Percentiles rank a stretch among this genome's conserved stretches.
phyloP scores from a whole-genome alignment of 1,140 invertebrate species.

The Drosophila punjabiensis region DNA sequence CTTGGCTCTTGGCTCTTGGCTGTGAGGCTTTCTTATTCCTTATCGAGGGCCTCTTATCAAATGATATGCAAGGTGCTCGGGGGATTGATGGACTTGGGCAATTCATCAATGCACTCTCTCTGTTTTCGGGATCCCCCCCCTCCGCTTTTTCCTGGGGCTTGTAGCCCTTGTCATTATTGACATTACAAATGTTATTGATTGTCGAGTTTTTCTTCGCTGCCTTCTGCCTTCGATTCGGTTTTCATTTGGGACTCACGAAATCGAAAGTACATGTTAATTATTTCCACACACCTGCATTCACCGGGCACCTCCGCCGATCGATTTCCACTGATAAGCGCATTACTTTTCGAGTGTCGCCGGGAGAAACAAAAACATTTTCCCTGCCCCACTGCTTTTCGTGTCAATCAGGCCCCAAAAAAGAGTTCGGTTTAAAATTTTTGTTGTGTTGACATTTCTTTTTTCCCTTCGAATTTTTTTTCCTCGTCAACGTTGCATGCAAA shows the following conservation, averaged over 20 bases:
- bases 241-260: constrained; percentile 56
- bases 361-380: constrained; percentile 47
- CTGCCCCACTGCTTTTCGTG: constrained; percentile 53
- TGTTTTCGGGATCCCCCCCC: constrained; percentile 53
- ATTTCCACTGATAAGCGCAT: constrained; percentile 78
- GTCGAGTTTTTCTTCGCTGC: constrained; percentile 50
- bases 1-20: background rate
- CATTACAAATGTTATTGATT: constrained; percentile 83
- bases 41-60: constrained; percentile 37
- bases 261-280: constrained; percentile 83
- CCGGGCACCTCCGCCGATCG: constrained; percentile 52
- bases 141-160: constrained; percentile 2
- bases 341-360: constrained; percentile 67
- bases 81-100: constrained; percentile 49
- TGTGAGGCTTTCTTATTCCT: constrained; percentile 20
- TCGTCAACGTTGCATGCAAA: constrained; percentile 76
- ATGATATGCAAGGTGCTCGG: constrained; percentile 73
- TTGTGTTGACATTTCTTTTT: constrained; percentile 66
- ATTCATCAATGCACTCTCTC: constrained; percentile 68
- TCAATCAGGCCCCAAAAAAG: constrained; percentile 65
- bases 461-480: constrained; percentile 26
- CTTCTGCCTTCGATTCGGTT: constrained; percentile 37
- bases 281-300: constrained; percentile 81
- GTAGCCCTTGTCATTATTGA: constrained; percentile 75
- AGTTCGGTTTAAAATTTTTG: constrained; percentile 33